Evolutionary conservation across 2,797 vertebrate genomes (phyloP), one percentile per base, ranked within the genome.

Genomic region (Lycodopsis pacificus): DNA sequence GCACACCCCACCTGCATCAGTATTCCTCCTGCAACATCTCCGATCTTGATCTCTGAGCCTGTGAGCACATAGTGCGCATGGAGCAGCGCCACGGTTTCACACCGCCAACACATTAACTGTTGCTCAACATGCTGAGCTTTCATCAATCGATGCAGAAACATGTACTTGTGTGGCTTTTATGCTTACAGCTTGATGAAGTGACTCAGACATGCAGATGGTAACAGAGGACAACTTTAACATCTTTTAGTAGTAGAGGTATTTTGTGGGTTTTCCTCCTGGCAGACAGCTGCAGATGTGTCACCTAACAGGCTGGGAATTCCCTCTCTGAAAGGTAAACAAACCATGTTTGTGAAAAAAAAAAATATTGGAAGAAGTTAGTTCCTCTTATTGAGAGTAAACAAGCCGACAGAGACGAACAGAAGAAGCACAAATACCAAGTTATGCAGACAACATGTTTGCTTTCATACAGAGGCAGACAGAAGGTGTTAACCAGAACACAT

Each of bases 251-350:
- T 65, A 64, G 70, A 73, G 13, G 71, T 25, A 62, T 71, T 73
- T 57, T 81, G 66, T 48, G 42, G 53, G 44, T 70, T 82, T 73
- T 78, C 51, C 54, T 76, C 17, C 20, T 57, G 42, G 48, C 44
- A 51, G 56, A 34, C 68, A 75, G 79, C 79, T 89, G 77, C 73
- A 38, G 67, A 66, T 76, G 80, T 81, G 77, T 87, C 90, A 86
- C 68, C 71, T 25, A 77, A 77, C 83, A 34, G 65, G 73, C 56
- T 65, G 89, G 89, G 90, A 91, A 88, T 89, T 87, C 80, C 87
- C 86, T 83, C 38, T 89, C 63, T 67, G 19, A 74, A 77, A 65
- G 15, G 58, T 84, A 86, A 79, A 82, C 70, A 80, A 82, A 58
- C 59, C n/a, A 32, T 15, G 20, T 27, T 40, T 7, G 17, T 71